Percentiles rank a stretch among this genome's conserved stretches.
These are phyloP conservation scores for Manacus vitellinus DNA, from an alignment of 2,113 vertebrate species.

Conservation along the genomic window DNA sequence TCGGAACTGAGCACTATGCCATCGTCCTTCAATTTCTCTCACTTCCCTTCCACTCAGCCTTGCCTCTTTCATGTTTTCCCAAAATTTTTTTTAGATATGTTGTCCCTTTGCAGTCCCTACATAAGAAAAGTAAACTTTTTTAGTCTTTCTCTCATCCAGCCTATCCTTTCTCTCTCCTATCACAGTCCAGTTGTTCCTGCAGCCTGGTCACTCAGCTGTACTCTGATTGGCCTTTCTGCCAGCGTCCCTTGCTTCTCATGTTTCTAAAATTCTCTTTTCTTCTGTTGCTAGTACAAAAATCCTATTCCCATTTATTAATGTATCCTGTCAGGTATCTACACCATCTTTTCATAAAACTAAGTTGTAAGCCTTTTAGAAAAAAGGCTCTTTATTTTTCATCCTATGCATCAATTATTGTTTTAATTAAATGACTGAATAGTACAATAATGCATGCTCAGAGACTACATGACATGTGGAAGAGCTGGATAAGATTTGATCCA, in stretches of 20 bases:
- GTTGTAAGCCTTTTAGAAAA: background rate
- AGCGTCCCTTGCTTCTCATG: background rate
- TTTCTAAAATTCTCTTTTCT: background rate
- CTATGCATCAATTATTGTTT: background rate
- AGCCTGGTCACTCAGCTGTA: background rate
- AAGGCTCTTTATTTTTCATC: background rate
- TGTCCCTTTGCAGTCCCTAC: background rate
- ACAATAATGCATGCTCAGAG: background rate
- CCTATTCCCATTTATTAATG: background rate
- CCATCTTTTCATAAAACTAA: background rate
- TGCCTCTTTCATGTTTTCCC: background rate
- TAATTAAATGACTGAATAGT: conserved; percentile 12
- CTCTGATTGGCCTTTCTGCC: background rate
- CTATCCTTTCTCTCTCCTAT: background rate
- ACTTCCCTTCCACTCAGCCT: background rate
- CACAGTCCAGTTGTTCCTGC: background rate
- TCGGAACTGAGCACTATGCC: background rate
- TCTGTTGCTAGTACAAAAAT: background rate
- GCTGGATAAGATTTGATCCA: background rate
- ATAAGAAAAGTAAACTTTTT: background rate
- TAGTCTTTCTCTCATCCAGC: background rate
- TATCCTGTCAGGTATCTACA: background rate
- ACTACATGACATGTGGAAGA: background rate
- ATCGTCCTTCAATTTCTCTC: background rate
- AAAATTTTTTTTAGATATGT: background rate